Evolutionary conservation across 1,140 invertebrate species (phyloP).

Genomic region (Trachymyrmex septentrionalis): DNA sequence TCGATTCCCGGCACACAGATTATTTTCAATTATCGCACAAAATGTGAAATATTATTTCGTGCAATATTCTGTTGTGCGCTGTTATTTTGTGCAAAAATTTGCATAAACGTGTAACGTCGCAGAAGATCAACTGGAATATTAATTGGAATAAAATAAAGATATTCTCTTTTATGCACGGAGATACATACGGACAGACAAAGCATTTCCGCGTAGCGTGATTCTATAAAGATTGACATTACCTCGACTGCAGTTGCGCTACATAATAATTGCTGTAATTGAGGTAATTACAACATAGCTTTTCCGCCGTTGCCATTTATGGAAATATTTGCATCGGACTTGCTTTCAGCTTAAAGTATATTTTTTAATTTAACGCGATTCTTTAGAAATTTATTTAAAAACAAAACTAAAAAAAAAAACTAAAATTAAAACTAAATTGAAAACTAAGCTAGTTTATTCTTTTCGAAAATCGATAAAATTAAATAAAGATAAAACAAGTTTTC

Average conservation of each 20-base stretch:
- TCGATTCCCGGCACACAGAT: not conserved
- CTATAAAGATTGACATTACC: constrained; percentile 33
- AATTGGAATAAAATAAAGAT: constrained; percentile 2
- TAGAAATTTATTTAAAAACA: not conserved
- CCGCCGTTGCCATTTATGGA: constrained; percentile 35
- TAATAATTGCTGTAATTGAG: constrained; percentile 67
- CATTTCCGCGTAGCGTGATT: constrained; percentile 43
- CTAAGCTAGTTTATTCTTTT: not conserved
- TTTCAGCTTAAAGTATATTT: constrained; percentile 9
- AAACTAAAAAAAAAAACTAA: too few relatives aligned
- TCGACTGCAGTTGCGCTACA: constrained; percentile 49
- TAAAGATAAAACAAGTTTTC: not conserved
- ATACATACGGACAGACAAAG: not conserved
- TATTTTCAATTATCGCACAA: not conserved
- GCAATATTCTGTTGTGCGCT: not conserved
- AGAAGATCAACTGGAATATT: not conserved
- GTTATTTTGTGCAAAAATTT: not conserved
- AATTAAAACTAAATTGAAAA: not conserved
- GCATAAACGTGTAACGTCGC: not conserved
- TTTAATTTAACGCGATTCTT: constrained; percentile 3
- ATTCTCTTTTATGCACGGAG: not conserved
- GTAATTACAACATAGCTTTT: constrained; percentile 65
- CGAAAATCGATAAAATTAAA: not conserved
- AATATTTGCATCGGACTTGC: constrained; percentile 38
- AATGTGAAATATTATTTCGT: not conserved